Evolutionary conservation across 2,113 vertebrate species (phyloP), one percentile per base, ranked within the genome.

Genomic region (Osmerus eperlanus): DNA sequence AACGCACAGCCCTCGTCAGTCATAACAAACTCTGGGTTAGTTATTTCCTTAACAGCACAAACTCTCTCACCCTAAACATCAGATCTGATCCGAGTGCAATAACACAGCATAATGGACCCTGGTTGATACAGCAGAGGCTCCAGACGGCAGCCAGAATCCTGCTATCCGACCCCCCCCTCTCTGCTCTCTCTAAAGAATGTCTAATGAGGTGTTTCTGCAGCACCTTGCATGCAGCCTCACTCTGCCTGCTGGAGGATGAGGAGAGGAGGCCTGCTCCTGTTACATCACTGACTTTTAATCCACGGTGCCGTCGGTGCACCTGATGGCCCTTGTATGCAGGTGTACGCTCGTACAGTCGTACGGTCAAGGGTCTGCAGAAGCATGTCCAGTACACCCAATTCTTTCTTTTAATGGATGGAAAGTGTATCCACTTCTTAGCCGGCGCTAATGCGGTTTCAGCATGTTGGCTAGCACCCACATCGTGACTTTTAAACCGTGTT

Each of bases 151-250:
- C 12, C 25, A 15, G 28, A 15, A 8, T 12, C 28, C 60, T 16
- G 60, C 25, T 16, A 28, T 29, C 23, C 28, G 14, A 29, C 25
- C 21, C 60, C 7, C 36, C 41, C 9, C 9, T 12, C 41, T 36
- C 32, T 36, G 32, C 60, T 62, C 5, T 23, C 28, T 36, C 25
- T 32, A 68, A 68, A 68, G 67, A 58, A 56, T 61, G 19, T 12
- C 58, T 61, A 16, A 70, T 25, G 56, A 70, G 19, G 7, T 14
- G 13, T 53, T 56, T 3, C 28, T 32, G 32, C 28, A 21, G 3
- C 36, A n/a, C 54, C 14, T 25, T 6, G 14, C 12, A 13, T 68
- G 65, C 21, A 15, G n/a, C 65, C n/a, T 14, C 15, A 5, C 15
- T 25, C n/a, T 14, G 6, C 13, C 15, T 25, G 5, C 51, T 60